A percentile compares a stretch with the other conserved stretches of the same genome.
Evolutionary conservation across 2,797 vertebrate genomes (phyloP).

Genomic region (Trachurus trachurus): DNA sequence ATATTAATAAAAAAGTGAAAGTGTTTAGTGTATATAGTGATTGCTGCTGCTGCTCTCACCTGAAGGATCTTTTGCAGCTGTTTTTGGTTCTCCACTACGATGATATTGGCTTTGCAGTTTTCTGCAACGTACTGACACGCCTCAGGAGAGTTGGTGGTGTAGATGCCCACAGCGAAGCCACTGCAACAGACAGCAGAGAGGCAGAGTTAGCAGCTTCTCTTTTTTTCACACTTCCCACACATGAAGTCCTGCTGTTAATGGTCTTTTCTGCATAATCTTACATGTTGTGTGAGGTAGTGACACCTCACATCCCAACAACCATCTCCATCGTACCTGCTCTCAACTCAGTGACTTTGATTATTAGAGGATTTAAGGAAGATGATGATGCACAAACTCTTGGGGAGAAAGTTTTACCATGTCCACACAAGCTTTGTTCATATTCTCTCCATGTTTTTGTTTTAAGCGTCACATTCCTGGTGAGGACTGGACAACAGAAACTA

Average conservation of each 20-base stretch:
- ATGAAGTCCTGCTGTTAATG: not conserved
- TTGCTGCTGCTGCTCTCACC: constrained; percentile 79
- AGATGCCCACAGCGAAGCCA: constrained; percentile 95
- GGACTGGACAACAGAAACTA: not conserved
- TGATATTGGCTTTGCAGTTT: constrained; percentile 89
- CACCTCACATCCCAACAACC: not conserved
- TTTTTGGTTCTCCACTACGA: constrained; percentile 94
- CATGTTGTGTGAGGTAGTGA: too few species aligned
- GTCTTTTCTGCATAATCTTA: not conserved
- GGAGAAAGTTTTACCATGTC: not conserved
- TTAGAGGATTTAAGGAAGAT: not conserved
- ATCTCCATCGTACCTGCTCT: too few species aligned
- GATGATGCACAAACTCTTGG: not conserved
- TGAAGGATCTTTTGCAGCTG: constrained; percentile 96
- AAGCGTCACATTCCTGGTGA: not conserved
- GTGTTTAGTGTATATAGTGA: too few species aligned
- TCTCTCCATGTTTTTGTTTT: not conserved
- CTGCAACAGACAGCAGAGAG: constrained; percentile 71
- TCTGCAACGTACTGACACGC: constrained; percentile 92
- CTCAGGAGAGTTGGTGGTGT: constrained; percentile 94
- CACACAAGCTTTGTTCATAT: not conserved
- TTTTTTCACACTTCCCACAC: not conserved
- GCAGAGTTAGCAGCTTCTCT: not conserved
- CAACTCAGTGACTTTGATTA: too few species aligned
- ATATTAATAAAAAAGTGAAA: too few species aligned